Evolutionary conservation across 2,797 vertebrate species (phyloP).

Genomic region (Gymnoscopelus microlampas): DNA sequence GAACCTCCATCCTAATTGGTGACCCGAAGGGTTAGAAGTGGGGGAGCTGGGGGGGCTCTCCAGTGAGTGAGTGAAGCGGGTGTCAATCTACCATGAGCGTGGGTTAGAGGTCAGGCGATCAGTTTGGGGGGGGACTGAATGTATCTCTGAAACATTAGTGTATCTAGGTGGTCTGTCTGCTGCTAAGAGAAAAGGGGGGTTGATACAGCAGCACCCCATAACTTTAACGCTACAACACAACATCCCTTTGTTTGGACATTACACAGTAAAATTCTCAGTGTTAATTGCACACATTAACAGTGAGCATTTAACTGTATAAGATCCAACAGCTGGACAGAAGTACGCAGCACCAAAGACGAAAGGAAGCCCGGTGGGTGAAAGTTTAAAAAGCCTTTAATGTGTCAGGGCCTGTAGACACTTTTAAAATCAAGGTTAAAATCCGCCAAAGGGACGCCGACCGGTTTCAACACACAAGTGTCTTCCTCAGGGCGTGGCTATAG

Average conservation of each 20-base stretch:
- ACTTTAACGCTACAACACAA: constrained; percentile 31
- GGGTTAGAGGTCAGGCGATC: constrained; percentile 76
- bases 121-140: constrained; percentile 60
- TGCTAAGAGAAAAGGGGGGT: constrained; percentile 28
- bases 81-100: constrained; percentile 68
- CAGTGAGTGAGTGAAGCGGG: constrained; percentile 65
- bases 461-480: no score
- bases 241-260: constrained; percentile 11
- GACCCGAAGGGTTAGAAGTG: constrained; percentile 59
- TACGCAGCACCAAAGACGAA: no score
- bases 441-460: no score
- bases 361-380: no score
- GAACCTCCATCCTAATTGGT: constrained; percentile 70
- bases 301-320: no score
- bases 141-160: constrained; percentile 62
- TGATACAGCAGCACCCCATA: constrained; percentile 15
- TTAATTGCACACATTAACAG: no score
- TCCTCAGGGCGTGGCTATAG: no score
- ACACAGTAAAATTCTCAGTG: no score
- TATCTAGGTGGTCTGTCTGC: constrained; percentile 51
- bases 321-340: no score
- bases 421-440: no score
- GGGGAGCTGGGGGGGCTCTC: constrained; percentile 33
- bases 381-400: no score
- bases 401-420: no score